phyloP scores from a whole-genome alignment of 2,797 vertebrate species.

The Epinephelus malabaricus region DNA sequence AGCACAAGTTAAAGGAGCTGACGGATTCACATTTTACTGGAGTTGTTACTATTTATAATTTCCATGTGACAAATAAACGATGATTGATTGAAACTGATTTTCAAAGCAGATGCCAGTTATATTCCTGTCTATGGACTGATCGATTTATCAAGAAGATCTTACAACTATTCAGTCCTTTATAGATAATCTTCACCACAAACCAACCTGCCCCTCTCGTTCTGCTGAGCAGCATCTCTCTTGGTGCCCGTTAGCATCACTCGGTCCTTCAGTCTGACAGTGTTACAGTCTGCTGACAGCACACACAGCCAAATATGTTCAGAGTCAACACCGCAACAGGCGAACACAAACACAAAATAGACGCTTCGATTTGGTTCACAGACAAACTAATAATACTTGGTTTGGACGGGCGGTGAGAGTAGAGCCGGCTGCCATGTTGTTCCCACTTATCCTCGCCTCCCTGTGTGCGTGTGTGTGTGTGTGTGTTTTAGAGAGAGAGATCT shows the following conservation, averaged over 20 bases:
- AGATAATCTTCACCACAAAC: not conserved
- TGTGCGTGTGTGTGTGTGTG: conserved; percentile 10
- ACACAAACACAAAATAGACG: conserved; percentile 30
- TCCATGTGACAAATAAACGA: too few relatives aligned
- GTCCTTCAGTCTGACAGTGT: conserved; percentile 19
- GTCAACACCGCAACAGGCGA: conserved; percentile 26
- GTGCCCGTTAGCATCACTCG: conserved; percentile 20
- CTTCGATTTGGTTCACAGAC: conserved; percentile 30
- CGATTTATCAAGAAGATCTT: too few relatives aligned
- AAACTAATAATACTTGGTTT: conserved; percentile 37
- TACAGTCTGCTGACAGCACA: conserved; percentile 36
- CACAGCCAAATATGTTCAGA: conserved; percentile 35
- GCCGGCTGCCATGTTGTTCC: conserved; percentile 39
- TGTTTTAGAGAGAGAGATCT: conserved; percentile 15
- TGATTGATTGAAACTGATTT: too few relatives aligned
- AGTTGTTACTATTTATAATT: too few relatives aligned
- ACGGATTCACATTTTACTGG: too few relatives aligned
- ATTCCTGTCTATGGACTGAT: too few relatives aligned
- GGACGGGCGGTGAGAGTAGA: conserved; percentile 15
- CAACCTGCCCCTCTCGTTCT: not conserved
- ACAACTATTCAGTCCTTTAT: not conserved
- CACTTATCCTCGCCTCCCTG: conserved; percentile 2
- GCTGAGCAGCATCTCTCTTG: conserved; percentile 17
- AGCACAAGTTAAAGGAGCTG: too few relatives aligned
- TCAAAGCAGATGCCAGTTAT: too few relatives aligned